phyloP scores from a whole-genome alignment of 1,140 invertebrate species.

The Aphelenchoides avenae region DNA sequence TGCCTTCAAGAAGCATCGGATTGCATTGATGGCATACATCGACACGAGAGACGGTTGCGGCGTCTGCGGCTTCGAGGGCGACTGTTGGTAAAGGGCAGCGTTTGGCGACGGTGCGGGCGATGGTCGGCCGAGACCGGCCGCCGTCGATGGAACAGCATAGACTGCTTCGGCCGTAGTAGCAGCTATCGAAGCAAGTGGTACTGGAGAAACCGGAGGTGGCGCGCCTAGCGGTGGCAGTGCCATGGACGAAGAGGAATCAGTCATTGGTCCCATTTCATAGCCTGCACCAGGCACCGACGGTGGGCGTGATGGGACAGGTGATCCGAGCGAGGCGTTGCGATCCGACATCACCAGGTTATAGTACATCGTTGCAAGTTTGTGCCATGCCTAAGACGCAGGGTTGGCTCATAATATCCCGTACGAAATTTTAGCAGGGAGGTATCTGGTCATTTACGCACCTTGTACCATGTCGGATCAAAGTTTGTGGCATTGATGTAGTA shows the following conservation, averaged over 20 bases:
- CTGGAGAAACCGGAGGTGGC: slow-evolving; percentile 12
- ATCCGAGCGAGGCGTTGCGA: slow-evolving; percentile 64
- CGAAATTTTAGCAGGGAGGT: not conserved
- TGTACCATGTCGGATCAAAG: slow-evolving; percentile 72
- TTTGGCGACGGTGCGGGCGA: slow-evolving; percentile 14
- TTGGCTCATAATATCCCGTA: slow-evolving; percentile 8
- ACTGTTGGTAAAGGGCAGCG: slow-evolving; percentile 22
- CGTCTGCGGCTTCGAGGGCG: no score
- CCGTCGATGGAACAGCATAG: no score
- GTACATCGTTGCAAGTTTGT: slow-evolving; percentile 94
- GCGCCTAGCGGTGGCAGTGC: slow-evolving; percentile 17
- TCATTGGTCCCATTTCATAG: no score
- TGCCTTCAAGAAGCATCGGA: slow-evolving; percentile 90
- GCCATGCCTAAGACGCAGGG: slow-evolving; percentile 75
- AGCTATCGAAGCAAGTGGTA: slow-evolving; percentile 2
- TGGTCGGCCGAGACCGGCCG: not conserved
- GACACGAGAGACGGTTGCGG: no score
- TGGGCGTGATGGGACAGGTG: no score
- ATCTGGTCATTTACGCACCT: slow-evolving; percentile 54
- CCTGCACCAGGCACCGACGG: no score
- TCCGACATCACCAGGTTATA: slow-evolving; percentile 76
- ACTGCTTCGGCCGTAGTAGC: not conserved
- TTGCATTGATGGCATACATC: slow-evolving; percentile 79
- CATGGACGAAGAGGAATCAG: slow-evolving; percentile 4
- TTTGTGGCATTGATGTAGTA: slow-evolving; percentile 81